A percentile compares a stretch with the other conserved stretches of the same genome.
These are phyloP conservation scores for Megalopta genalis DNA, from an alignment of 1,140 invertebrate genomes.

Conservation along the genomic window DNA sequence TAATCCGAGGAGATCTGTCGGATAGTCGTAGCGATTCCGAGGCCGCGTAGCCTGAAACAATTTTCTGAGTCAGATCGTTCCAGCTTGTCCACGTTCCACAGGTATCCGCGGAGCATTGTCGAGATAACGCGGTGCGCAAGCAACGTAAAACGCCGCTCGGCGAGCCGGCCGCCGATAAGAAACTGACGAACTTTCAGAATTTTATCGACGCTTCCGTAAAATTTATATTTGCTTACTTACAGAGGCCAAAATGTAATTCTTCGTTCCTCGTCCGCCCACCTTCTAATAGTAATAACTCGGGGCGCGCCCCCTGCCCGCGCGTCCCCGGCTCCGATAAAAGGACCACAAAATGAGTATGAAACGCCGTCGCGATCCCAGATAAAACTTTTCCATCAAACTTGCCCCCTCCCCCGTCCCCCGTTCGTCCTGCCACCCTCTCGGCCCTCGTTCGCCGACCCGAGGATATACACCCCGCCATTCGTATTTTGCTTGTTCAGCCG, in stretches of 20 bases:
- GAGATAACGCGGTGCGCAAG: neutral
- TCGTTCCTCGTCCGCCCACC: neutral
- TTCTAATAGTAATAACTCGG: slow-evolving; percentile 15
- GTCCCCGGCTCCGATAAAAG: slow-evolving; percentile 16
- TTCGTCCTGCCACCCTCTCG: neutral
- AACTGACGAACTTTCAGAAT: slow-evolving; percentile 32
- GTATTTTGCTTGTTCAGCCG: slow-evolving; percentile 29
- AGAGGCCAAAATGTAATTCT: slow-evolving; percentile 18
- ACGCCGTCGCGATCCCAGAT: slow-evolving; percentile 34
- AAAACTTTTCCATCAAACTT: slow-evolving; percentile 44
- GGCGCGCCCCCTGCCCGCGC: neutral
- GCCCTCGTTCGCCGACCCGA: neutral
- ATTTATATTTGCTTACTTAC: slow-evolving; percentile 43
- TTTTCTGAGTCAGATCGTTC: neutral
- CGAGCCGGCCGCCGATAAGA: neutral
- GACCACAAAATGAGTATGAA: slow-evolving; percentile 37
- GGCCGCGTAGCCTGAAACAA: neutral
- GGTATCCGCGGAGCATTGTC: neutral
- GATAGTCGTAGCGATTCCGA: too few species aligned
- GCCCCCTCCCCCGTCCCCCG: neutral
- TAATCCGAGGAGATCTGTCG: too few species aligned
- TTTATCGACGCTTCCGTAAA: slow-evolving; percentile 31
- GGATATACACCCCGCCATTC: slow-evolving; percentile 11
- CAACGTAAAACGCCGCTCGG: slow-evolving; percentile 17
- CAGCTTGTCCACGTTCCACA: neutral